Base-by-base conservation (phyloP, 2,888 invertebrate species). In the Orthonychiurus folsomi region DNA sequence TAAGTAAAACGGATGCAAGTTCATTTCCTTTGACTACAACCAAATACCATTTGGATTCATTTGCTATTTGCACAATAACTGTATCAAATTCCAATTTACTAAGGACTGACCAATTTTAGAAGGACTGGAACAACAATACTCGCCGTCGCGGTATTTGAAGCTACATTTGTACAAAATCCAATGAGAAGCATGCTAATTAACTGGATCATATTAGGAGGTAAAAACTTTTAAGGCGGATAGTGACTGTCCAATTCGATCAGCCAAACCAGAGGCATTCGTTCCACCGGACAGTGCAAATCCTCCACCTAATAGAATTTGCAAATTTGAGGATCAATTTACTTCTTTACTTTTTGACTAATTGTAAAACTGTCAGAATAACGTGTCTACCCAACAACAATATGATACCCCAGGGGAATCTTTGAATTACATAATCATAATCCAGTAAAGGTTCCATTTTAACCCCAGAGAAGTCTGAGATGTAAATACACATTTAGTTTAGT, bases 281-380 rank as follows among this genome's bases (percentile, higher is more conserved):
- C 89, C 93, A 67, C 88, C 87, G 0, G 93, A 92, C 60, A 94
- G 80, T 0, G 93, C 93, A 77, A 93, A 93, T 0, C 93, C 93
- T 47, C 93, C 93, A 59, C 93, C 85, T 71, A 57, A 58, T 52
- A 24, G 27, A 18, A 21, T 1, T 37, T 26, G 54, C n/a, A n/a
- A n/a, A n/a, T n/a, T n/a, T n/a, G n/a, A n/a, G n/a, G n/a, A n/a
- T n/a, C n/a, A n/a, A n/a, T n/a, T n/a, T n/a, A n/a, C n/a, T n/a
- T n/a, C n/a, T n/a, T n/a, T n/a, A n/a, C n/a, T n/a, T n/a, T n/a
- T n/a, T n/a, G n/a, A n/a, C n/a, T n/a, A n/a, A n/a, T n/a, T n/a
- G n/a, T n/a, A n/a, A n/a, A n/a, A n/a, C n/a, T n/a, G n/a, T n/a
- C n/a, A n/a, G n/a, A n/a, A n/a, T n/a, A n/a, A n/a, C n/a, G n/a